Evolutionary conservation across 2,113 vertebrate species (phyloP), one percentile per base, ranked within the genome.

Genomic region (Etheostoma spectabile): DNA sequence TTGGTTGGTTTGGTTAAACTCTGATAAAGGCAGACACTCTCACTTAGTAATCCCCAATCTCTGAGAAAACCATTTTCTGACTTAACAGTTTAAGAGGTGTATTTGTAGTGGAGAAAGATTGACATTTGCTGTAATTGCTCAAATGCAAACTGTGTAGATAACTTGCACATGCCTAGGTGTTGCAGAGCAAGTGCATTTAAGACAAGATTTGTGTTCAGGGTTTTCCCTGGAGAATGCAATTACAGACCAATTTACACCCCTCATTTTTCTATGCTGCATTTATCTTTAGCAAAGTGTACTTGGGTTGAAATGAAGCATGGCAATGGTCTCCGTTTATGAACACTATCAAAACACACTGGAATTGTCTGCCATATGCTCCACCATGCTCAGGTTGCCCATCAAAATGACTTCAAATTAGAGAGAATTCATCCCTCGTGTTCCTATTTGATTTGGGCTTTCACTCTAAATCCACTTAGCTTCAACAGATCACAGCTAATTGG

Each of bases 281-380:
- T 89, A 90, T 90, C 85, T 87, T 84, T 30, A 79, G 84, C 64
- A 88, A 91, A 93, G 88, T 78, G 85, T 88, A 91, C 83, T 93
- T 91, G 84, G 59, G 63, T 86, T 91, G 83, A 91, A 91, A 92
- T 91, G 84, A 92, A 90, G 88, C 90, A 85, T 86, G 53, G 70
- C 75, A 61, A 91, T 88, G 71, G 79, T 83, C 85, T 82, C 66
- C 62, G 51, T 93, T 93, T 89, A 90, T 88, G 90, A 90, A 93
- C 77, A 72, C 84, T 75, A 90, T 92, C 73, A 87, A 89, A 92
- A 89, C 77, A 89, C 72, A 33, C 74, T 59, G 80, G 83, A 92
- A 91, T 82, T 78, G 68, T 87, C 83, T 83, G 84, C 94, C 93
- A 94, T 93, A 95, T 95, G 95, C 79, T 91, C 61, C 78, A 71